These are phyloP conservation scores for Biston stratarius DNA, from an alignment of 2,888 invertebrate genomes.

Conservation along the genomic window DNA sequence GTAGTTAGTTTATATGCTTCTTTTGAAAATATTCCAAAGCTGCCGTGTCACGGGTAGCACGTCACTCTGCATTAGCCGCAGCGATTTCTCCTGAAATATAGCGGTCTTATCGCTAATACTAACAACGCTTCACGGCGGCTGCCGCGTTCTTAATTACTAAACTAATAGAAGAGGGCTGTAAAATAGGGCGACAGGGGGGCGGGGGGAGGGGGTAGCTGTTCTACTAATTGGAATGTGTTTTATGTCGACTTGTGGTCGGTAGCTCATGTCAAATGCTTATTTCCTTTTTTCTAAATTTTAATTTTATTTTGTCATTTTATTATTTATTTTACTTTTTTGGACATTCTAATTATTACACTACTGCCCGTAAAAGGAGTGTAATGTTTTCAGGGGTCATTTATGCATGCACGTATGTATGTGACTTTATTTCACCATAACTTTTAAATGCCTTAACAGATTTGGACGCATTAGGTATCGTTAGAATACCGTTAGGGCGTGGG, in stretches of 20 bases:
- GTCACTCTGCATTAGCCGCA: constrained; percentile 30
- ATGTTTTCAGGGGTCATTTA: no score
- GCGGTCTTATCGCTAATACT: constrained; percentile 23
- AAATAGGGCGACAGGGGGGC: constrained; percentile 10
- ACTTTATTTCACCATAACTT: no score
- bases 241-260: constrained; percentile 1
- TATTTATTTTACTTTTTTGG: no score
- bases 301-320: neutral
- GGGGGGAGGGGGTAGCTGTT: constrained; percentile 14
- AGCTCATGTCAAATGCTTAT: neutral
- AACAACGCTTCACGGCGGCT: constrained; percentile 22
- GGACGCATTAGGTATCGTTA: no score
- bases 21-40: constrained; percentile 2
- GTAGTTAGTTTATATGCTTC: neutral
- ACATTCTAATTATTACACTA: no score
- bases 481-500: no score
- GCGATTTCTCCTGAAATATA: constrained; percentile 24
- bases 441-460: no score
- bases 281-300: neutral
- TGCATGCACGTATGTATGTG: no score
- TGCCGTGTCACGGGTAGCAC: constrained; percentile 10
- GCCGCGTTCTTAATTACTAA: constrained; percentile 30
- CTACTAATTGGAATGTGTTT: constrained; percentile 29
- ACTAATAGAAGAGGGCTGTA: constrained; percentile 25
- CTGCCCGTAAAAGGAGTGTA: no score